These are phyloP conservation scores for Apodemia duryi DNA, from an alignment of 2,888 invertebrate genomes.

Conservation along the genomic window DNA sequence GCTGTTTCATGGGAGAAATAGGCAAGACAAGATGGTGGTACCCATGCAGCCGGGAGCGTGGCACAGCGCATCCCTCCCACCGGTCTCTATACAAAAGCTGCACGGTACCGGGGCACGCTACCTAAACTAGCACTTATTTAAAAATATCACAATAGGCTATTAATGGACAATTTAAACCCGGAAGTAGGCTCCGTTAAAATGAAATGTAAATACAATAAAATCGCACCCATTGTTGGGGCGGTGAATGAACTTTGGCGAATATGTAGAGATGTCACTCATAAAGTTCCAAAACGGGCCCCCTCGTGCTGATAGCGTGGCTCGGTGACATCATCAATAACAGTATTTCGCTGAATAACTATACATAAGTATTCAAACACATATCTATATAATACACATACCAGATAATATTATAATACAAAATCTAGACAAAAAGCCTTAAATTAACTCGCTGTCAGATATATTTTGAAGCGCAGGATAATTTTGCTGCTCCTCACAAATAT, in stretches of 20 bases:
- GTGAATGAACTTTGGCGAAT: slow-evolving; percentile 68
- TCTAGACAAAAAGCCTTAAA: no score
- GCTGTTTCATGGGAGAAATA: no score
- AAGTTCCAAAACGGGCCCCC: slow-evolving; percentile 67
- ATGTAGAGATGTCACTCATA: slow-evolving; percentile 74
- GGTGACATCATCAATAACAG: slow-evolving; percentile 61
- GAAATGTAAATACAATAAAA: slow-evolving; percentile 21
- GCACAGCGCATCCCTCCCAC: no score
- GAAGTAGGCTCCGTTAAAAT: slow-evolving; percentile 52
- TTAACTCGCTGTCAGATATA: no score
- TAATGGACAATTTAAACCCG: slow-evolving; percentile 22
- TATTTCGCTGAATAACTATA: slow-evolving; percentile 52
- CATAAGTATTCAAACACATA: background rate
- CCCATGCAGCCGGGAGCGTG: no score
- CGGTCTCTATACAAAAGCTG: no score
- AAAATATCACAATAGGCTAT: background rate
- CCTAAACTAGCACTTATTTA: background rate
- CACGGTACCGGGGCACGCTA: background rate
- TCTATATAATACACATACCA: background rate
- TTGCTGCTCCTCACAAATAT: no score
- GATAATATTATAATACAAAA: background rate
- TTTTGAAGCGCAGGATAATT: no score
- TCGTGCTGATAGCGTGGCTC: slow-evolving; percentile 52
- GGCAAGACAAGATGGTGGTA: no score
- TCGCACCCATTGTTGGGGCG: slow-evolving; percentile 41